Evolutionary conservation across 92 coral and sea anemone species (phyloP), one percentile per base, ranked within the genome.

Genomic region (Heliopora coerulea): DNA sequence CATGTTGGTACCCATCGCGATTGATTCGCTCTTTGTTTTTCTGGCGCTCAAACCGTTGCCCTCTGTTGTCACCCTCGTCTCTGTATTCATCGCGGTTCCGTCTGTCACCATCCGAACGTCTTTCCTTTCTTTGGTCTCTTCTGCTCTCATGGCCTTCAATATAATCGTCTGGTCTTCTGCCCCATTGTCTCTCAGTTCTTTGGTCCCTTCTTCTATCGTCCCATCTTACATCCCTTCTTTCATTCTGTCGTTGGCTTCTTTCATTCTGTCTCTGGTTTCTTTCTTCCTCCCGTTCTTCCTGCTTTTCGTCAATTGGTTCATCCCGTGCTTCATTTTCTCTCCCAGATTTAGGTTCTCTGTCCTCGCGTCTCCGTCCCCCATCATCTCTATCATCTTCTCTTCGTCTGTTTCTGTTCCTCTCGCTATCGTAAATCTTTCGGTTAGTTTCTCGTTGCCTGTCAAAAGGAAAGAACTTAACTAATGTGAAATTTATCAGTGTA

Each of bases 151-250:
- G 3, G 3, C 35, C 17, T 30, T 11, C 23, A 2, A 18, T 30
- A 15, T 30, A 10, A 14, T 23, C 30, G 3, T 19, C 14, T 56
- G 26, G 67, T 54, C 58, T 64, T 50, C 24, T 23, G 73, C 21
- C 80, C 54, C n/a, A 41, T 74, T 61, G 57, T 54, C 60, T 79
- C 86, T 56, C 52, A 59, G 31, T 49, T 82, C 65, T 24, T 68
- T 46, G 49, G 72, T 14, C 21, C 42, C 27, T 76, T 69, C 60
- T 63, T 48, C 68, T 54, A 63, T 54, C 26, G 34, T 49, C 17
- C 29, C 66, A 23, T 17, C 37, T 74, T 32, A 32, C 59, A n/a
- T 60, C 70, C 34, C 54, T 27, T 23, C 26, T 19, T 17, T 33
- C 46, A 24, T 18, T 54, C 29, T 52, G 61, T 23, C 39, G 19